Conservation (phyloP, 2,888 invertebrate species). For the Nomada ferruginata region DNA sequence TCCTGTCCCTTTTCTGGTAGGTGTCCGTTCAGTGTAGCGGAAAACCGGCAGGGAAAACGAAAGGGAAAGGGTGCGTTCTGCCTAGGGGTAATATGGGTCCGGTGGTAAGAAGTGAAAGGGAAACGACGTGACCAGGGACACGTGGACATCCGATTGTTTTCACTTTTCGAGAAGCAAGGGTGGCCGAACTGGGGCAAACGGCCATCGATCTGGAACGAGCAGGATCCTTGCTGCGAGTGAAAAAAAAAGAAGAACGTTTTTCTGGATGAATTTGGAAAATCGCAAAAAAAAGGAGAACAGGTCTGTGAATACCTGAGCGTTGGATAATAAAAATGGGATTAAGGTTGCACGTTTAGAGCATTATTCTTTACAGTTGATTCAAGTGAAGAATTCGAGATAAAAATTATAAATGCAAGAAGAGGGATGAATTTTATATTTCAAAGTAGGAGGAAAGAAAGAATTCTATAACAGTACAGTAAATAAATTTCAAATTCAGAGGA, state of each 20-base stretch:
- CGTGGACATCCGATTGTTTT: slow-evolving; percentile 62
- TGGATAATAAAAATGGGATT: too few relatives aligned
- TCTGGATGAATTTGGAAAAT: background rate
- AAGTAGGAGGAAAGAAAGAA: too few relatives aligned
- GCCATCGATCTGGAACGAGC: slow-evolving; percentile 34
- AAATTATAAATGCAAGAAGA: too few relatives aligned
- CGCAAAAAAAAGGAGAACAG: background rate
- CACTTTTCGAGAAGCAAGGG: slow-evolving; percentile 61
- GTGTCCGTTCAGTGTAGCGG: slow-evolving; percentile 48
- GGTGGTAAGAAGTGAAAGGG: slow-evolving; percentile 62
- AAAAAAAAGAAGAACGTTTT: background rate
- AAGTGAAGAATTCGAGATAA: too few relatives aligned
- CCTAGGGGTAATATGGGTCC: slow-evolving; percentile 52
- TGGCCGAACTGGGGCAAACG: slow-evolving; percentile 58
- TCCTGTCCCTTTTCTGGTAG: slow-evolving; percentile 25
- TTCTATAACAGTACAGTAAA: too few relatives aligned
- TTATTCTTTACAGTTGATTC: too few relatives aligned
- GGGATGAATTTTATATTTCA: too few relatives aligned
- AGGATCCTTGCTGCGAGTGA: slow-evolving; percentile 17
- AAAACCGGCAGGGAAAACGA: slow-evolving; percentile 60
- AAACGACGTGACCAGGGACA: slow-evolving; percentile 57
- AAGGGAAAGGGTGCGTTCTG: slow-evolving; percentile 69
- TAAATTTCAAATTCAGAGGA: too few relatives aligned
- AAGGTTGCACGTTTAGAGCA: too few relatives aligned
- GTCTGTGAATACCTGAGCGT: too few relatives aligned